Evolutionary conservation across 2,113 vertebrate genomes (phyloP), one percentile per base, ranked within the genome.

Genomic region (Lophius piscatorius): DNA sequence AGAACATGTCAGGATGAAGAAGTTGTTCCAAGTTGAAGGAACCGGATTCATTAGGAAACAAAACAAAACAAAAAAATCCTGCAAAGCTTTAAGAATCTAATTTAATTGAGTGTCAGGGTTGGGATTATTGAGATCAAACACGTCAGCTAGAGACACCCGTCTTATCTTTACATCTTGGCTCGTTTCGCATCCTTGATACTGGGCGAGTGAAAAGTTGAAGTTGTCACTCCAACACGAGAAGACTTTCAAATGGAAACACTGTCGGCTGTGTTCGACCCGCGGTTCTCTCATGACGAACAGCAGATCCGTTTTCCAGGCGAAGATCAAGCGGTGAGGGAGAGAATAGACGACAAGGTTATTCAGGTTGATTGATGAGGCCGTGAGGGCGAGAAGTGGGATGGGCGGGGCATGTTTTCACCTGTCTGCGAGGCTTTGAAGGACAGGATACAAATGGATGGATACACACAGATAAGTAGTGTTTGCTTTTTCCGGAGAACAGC

Each of bases 311-410:
- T 45, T 22, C 39, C 14, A 10, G 4, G n/a, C 8, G 21, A 1
- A 46, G 22, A 46, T 34, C 1, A 12, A n/a, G 44, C 4, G 9
- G 38, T 1, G 23, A n/a, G 23, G 20, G 9, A 6, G 17, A 34
- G 34, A 29, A 34, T 6, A 2, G n/a, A 17, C 4, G 16, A 1
- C 0, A n/a, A 36, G 56, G 31, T 18, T 29, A 26, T 20, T 14
- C 0, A 21, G 22, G 60, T 33, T 60, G 52, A 75, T 36, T 41
- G 46, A 47, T 65, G 41, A 24, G 40, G 60, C 46, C 39, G 51
- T 1, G 10, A 20, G 35, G 44, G 10, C 3, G 31, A 16, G 48
- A 9, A 5, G 5, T 22, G 23, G 45, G 38, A 34, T 46, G 28
- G 55, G 42, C 5, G 36, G 63, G 34, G 38, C 56, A 8, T 55